Base-by-base conservation (phyloP, 2,888 invertebrate genomes). In the Metallyticus violacea region DNA sequence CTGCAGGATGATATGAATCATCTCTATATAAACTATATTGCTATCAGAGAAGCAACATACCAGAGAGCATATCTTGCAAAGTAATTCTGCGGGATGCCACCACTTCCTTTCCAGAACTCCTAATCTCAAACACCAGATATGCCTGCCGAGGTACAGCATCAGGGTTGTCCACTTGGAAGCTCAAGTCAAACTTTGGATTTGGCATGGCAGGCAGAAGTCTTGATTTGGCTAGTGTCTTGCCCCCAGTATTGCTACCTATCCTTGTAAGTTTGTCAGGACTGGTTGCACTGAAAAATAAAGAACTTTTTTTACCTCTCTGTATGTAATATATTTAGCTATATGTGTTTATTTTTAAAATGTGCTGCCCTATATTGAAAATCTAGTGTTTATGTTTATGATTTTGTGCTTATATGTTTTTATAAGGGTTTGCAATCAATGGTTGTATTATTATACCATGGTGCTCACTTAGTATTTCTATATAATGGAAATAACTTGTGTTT, bases 201-300 rank as follows among this genome's bases (percentile, higher is more conserved):
- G 91, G 90, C 90, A 91, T 91, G 1, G 92, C 91, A 22, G 92
- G 92, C 77, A 93, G 89, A 29, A 92, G 89, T 29, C 91, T 90
- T 6, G 93, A 92, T 89, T 93, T 93, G 5, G 92, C 92, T 85
- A 93, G 90, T 6, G 92, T 92, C 90, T 92, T 91, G 40, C 91
- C 91, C 25, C 26, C 76, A 26, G 82, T 30, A 25, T 81, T 81
- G n/a, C 82, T 82, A 1, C 82, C 82, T 76, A 82, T 40, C 9
- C 86, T 81, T 78, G 87, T 62, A 9, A 85, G 85, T 28, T 87
- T 88, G 7, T 87, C 87, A 29, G 88, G 88, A 28, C 86, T 88
- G 0, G 85, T 84, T 25, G 86, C 85, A 81, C 88, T 88, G 86
- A 6, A 78, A 62, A n/a, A n/a, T 79, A 26, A 9, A 22, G 29